A percentile compares a stretch with the other conserved stretches of the same genome.
Conservation (phyloP, 2,797 vertebrate species). For the Crocidura indochinensis region DNA sequence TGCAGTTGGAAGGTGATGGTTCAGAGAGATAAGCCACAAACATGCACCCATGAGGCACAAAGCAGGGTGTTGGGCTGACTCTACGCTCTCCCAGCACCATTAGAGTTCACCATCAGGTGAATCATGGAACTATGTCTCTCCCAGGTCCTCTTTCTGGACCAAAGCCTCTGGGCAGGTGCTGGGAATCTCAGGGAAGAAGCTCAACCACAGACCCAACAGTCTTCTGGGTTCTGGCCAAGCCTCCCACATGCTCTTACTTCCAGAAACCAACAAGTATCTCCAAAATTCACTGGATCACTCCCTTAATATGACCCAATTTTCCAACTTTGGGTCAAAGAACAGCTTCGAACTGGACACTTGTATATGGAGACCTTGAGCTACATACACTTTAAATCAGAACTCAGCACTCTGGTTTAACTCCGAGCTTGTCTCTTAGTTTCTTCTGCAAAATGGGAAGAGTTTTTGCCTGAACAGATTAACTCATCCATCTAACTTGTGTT, state of each 20-base stretch:
- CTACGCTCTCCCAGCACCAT: neutral
- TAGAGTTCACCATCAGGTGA: neutral
- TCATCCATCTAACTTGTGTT: neutral
- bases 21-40: neutral
- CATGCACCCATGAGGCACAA: neutral
- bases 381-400: too few species aligned
- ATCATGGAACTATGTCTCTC: neutral
- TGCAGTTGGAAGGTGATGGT: neutral
- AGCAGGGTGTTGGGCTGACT: neutral
- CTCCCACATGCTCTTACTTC: neutral
- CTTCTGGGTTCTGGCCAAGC: neutral
- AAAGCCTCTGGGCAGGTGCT: neutral
- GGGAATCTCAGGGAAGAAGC: neutral
- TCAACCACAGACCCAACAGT: too few species aligned
- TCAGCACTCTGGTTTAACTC: too few species aligned
- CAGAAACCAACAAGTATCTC: too few species aligned
- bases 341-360: too few species aligned
- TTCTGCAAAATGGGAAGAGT: neutral
- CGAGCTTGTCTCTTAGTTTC: neutral
- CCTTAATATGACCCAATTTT: too few species aligned
- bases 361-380: too few species aligned
- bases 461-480: neutral
- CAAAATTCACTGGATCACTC: too few species aligned
- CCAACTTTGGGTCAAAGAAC: too few species aligned
- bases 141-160: neutral